Percentiles rank a stretch among this genome's conserved stretches.
These are phyloP conservation scores for Operophtera brumata DNA, from an alignment of 2,888 invertebrate genomes.

Conservation along the genomic window DNA sequence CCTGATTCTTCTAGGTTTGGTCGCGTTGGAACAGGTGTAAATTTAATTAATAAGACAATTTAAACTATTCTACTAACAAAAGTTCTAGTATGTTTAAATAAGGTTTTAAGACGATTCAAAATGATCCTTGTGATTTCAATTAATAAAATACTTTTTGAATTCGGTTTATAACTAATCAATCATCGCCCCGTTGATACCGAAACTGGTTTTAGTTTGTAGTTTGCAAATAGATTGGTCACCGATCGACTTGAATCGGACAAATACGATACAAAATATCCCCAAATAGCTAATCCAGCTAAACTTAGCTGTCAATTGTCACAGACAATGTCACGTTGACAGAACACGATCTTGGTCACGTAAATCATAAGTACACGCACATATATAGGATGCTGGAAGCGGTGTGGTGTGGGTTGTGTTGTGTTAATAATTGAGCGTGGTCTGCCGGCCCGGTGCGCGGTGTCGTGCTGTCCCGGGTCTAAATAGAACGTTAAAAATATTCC, in stretches of 20 bases:
- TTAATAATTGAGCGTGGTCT: slow-evolving; percentile 25
- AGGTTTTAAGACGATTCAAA: too few relatives aligned
- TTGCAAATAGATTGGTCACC: too few relatives aligned
- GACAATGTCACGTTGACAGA: slow-evolving; percentile 20
- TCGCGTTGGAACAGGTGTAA: too few relatives aligned
- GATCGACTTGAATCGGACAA: neutral
- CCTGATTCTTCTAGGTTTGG: too few relatives aligned
- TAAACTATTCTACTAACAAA: too few relatives aligned
- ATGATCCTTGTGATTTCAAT: too few relatives aligned
- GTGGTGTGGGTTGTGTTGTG: slow-evolving; percentile 12
- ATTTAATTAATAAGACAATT: too few relatives aligned
- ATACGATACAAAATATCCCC: neutral
- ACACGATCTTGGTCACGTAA: slow-evolving; percentile 11
- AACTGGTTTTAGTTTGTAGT: too few relatives aligned
- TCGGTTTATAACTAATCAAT: too few relatives aligned
- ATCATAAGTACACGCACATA: slow-evolving; percentile 15
- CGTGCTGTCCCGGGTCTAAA: slow-evolving; percentile 7
- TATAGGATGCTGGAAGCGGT: slow-evolving; percentile 10
- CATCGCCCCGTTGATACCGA: too few relatives aligned
- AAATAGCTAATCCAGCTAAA: slow-evolving; percentile 11
- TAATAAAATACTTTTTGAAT: too few relatives aligned
- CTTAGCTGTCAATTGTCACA: slow-evolving; percentile 13
- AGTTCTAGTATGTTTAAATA: too few relatives aligned
- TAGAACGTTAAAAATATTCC: slow-evolving; percentile 11
- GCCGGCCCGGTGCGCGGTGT: neutral